A percentile compares a stretch with the other conserved stretches of the same genome.
Conservation (phyloP, 2,797 vertebrate genomes). For the Chloroceryle inda region DNA sequence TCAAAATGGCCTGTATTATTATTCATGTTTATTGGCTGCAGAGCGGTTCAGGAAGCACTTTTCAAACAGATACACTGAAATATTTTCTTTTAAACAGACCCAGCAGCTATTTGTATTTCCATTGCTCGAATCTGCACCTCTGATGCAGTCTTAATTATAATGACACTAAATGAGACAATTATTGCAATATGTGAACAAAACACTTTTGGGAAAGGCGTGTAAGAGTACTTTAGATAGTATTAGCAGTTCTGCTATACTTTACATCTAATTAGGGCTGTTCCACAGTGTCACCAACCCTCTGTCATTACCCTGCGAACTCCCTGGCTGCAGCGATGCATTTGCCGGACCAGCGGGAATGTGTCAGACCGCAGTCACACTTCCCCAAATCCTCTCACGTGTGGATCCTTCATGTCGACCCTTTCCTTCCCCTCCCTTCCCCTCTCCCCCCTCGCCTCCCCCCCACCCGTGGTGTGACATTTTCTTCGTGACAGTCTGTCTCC, state of each 20-base stretch:
- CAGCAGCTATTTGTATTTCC: slow-evolving; percentile 67
- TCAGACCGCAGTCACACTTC: slow-evolving; percentile 72
- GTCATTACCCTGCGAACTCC: slow-evolving; percentile 78
- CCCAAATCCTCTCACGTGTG: slow-evolving; percentile 64
- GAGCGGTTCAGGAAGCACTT: slow-evolving; percentile 60
- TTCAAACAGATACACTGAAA: slow-evolving; percentile 52
- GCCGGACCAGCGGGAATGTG: slow-evolving; percentile 79
- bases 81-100: slow-evolving; percentile 54
- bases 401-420: slow-evolving; percentile 77
- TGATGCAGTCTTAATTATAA: slow-evolving; percentile 49
- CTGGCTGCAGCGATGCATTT: slow-evolving; percentile 60
- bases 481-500: slow-evolving; percentile 87
- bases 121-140: slow-evolving; percentile 3
- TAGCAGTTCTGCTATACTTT: slow-evolving; percentile 39
- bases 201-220: not conserved
- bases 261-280: slow-evolving; percentile 80
- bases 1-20: slow-evolving; percentile 62
- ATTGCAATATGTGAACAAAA: not conserved
- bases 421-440: slow-evolving; percentile 25
- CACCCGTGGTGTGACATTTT: slow-evolving; percentile 85
- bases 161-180: slow-evolving; percentile 43
- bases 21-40: slow-evolving; percentile 73
- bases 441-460: slow-evolving; percentile 68
- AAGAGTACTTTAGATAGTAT: not conserved
- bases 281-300: slow-evolving; percentile 83